phyloP scores from a whole-genome alignment of 2,113 vertebrate species.

The Mastomys coucha region DNA sequence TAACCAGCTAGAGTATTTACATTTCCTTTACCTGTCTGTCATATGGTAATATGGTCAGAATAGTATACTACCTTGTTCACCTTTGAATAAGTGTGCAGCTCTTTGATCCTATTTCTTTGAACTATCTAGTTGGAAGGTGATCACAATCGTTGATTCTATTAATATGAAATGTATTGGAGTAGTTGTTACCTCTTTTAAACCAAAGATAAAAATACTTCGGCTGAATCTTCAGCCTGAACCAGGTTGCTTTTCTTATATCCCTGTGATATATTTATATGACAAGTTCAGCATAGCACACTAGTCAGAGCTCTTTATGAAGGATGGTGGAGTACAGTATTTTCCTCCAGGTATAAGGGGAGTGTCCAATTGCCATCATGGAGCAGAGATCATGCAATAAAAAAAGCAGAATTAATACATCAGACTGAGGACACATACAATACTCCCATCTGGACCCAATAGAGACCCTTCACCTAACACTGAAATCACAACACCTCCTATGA shows the following conservation, averaged over 20 bases:
- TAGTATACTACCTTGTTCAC: neutral
- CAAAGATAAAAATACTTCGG: neutral
- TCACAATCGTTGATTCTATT: slow-evolving; percentile 21
- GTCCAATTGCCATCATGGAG: neutral
- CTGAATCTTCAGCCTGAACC: neutral
- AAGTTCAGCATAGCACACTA: neutral
- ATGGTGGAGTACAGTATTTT: neutral
- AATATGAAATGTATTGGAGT: neutral
- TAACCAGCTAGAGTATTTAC: slow-evolving; percentile 1
- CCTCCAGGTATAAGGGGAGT: neutral
- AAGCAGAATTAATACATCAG: neutral
- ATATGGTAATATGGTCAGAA: slow-evolving; percentile 6
- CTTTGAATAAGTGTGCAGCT: neutral
- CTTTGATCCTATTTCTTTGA: slow-evolving; percentile 21
- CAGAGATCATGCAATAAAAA: neutral
- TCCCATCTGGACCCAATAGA: neutral
- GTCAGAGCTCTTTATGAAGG: neutral
- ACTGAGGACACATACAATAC: neutral
- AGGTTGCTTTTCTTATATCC: neutral
- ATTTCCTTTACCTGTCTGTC: neutral
- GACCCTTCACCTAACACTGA: neutral
- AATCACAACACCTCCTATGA: neutral
- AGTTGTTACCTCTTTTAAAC: neutral
- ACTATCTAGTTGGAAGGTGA: neutral
- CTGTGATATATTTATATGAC: neutral